A percentile compares a stretch with the other conserved stretches of the same genome.
phyloP scores from a whole-genome alignment of 1,140 invertebrate species.

The Lethrus apterus region DNA sequence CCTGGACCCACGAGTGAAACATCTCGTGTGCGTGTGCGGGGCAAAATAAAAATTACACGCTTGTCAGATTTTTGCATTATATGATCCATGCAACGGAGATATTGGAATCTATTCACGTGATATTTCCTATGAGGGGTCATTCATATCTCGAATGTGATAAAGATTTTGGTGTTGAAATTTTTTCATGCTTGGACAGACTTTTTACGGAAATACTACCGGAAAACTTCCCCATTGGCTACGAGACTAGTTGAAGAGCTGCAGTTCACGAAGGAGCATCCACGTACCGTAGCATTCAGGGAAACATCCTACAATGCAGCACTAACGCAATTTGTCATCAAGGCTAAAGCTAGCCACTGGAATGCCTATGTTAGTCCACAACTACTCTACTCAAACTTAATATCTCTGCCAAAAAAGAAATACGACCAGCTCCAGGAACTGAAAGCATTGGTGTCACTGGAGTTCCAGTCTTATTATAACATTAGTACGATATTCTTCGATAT shows the following conservation, averaged over 20 bases:
- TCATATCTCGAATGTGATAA: conserved; percentile 11
- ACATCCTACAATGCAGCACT: neutral
- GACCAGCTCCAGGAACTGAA: conserved; percentile 1
- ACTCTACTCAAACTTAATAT: neutral
- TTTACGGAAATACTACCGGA: neutral
- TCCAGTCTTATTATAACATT: conserved; percentile 1
- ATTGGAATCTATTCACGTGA: neutral
- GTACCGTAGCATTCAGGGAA: neutral
- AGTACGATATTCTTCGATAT: no score
- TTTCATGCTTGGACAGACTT: neutral
- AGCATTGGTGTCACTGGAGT: neutral
- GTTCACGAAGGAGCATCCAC: neutral
- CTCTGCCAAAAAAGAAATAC: neutral
- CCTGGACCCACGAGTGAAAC: neutral
- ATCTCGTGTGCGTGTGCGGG: conserved; percentile 17
- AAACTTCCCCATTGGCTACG: neutral
- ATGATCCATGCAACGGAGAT: conserved; percentile 4
- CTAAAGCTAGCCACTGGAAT: neutral
- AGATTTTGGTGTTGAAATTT: neutral
- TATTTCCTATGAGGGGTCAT: conserved; percentile 11
- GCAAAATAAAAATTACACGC: conserved; percentile 23
- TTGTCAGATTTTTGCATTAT: conserved; percentile 20
- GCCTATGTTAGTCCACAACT: neutral
- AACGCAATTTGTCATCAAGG: neutral
- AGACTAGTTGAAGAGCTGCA: neutral